Evolutionary conservation across 1,140 invertebrate genomes (phyloP).

Genomic region (Drosophila jambulina): DNA sequence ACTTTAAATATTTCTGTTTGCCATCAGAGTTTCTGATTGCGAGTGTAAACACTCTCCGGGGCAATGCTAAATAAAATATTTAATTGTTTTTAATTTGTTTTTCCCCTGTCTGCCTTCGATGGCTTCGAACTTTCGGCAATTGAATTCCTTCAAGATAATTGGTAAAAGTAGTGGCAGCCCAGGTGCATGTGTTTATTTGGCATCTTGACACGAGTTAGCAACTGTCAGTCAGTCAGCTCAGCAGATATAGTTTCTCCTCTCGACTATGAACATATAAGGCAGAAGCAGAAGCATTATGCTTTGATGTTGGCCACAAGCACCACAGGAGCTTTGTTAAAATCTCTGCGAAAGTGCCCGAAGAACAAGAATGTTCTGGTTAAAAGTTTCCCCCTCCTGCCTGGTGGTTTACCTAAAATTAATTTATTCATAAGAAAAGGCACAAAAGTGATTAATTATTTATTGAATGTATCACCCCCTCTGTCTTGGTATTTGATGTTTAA

Average conservation of each 20-base stretch:
- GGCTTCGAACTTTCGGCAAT: slow-evolving; percentile 45
- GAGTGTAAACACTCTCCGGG: slow-evolving; percentile 40
- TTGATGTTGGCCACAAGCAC: slow-evolving; percentile 60
- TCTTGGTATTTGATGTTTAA: slow-evolving; percentile 31
- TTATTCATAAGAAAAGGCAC: slow-evolving; percentile 43
- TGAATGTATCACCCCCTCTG: slow-evolving; percentile 24
- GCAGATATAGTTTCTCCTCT: slow-evolving; percentile 10
- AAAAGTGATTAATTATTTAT: slow-evolving; percentile 40
- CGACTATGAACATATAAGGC: slow-evolving; percentile 48
- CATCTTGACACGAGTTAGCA: slow-evolving; percentile 15
- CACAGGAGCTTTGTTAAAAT: slow-evolving; percentile 39
- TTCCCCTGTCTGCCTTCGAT: slow-evolving; percentile 21
- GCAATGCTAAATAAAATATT: slow-evolving; percentile 71
- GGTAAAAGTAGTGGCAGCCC: slow-evolving; percentile 28
- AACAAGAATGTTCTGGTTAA: neutral
- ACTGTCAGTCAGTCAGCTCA: slow-evolving; percentile 6
- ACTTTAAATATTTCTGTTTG: slow-evolving; percentile 53
- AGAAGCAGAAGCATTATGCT: slow-evolving; percentile 45
- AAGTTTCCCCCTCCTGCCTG: slow-evolving; percentile 1
- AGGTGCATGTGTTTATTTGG: slow-evolving; percentile 39
- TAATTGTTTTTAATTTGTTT: slow-evolving; percentile 75
- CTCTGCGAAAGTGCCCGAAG: slow-evolving; percentile 9
- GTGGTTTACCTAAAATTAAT: slow-evolving; percentile 54
- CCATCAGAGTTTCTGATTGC: slow-evolving; percentile 11
- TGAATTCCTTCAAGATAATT: slow-evolving; percentile 60